Evolutionary conservation across 2,888 invertebrate genomes (phyloP).

Genomic region (Polyommatus icarus): DNA sequence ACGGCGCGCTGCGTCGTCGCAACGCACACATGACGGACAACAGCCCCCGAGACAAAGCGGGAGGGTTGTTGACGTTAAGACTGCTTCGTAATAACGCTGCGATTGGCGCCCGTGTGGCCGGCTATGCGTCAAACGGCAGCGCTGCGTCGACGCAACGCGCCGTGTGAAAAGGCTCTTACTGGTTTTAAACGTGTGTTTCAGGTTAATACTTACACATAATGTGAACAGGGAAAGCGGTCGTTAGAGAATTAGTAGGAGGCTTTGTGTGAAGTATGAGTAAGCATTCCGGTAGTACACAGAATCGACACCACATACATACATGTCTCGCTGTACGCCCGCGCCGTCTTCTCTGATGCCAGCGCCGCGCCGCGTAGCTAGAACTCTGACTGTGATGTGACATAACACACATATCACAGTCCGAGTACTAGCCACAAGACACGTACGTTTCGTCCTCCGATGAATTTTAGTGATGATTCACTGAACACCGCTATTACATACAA

Average conservation of each 20-base stretch:
- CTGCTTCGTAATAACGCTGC: no score
- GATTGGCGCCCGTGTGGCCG: no score
- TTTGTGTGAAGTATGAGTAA: constrained; percentile 1
- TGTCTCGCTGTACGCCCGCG: neutral
- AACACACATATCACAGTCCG: constrained; percentile 90
- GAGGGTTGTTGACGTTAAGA: no score
- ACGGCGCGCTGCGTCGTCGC: no score
- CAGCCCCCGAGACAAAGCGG: no score
- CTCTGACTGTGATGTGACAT: constrained; percentile 96
- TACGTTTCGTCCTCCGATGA: constrained; percentile 32
- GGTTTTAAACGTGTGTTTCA: neutral
- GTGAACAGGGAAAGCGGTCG: neutral
- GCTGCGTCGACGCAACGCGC: no score
- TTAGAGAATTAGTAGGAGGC: constrained; percentile 22
- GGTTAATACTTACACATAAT: neutral
- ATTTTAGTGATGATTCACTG: constrained; percentile 15
- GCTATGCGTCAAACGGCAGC: no score
- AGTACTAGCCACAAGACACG: constrained; percentile 83
- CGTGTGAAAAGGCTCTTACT: neutral
- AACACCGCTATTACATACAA: neutral
- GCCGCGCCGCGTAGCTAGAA: constrained; percentile 88
- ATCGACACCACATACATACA: constrained; percentile 32
- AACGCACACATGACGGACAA: no score
- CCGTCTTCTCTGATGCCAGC: constrained; percentile 35
- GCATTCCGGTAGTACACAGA: constrained; percentile 12